Evolutionary conservation across 1,140 invertebrate species (phyloP).

Genomic region (Trichogramma pretiosum): DNA sequence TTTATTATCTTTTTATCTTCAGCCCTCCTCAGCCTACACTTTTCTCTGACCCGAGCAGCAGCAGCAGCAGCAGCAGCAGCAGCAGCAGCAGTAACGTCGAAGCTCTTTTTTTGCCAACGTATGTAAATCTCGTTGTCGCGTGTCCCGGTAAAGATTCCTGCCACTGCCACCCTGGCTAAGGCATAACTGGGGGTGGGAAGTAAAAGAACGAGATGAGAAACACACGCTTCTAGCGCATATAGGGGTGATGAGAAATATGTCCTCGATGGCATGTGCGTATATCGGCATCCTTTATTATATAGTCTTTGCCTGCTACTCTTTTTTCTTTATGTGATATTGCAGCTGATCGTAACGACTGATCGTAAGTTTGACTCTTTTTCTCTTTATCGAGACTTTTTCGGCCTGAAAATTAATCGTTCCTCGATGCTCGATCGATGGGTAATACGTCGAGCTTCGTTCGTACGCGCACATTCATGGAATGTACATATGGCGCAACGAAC

Average conservation of each 20-base stretch:
- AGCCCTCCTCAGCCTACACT: not conserved
- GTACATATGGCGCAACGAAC: not conserved
- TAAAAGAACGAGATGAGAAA: constrained; percentile 12
- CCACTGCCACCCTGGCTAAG: not conserved
- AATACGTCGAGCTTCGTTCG: not conserved
- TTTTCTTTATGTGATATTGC: too few relatives aligned
- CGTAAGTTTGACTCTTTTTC: too few relatives aligned
- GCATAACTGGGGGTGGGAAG: too few relatives aligned
- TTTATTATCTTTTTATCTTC: constrained; percentile 20
- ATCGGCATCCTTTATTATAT: too few relatives aligned
- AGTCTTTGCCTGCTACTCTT: too few relatives aligned
- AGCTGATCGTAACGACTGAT: too few relatives aligned
- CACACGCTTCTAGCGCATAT: not conserved
- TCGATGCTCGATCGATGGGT: not conserved
- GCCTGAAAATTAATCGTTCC: not conserved
- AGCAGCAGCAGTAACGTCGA: too few relatives aligned
- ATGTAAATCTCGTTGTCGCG: constrained; percentile 28
- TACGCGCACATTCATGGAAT: not conserved
- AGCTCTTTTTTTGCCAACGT: constrained; percentile 21
- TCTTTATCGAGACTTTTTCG: too few relatives aligned
- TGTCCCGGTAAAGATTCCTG: constrained; percentile 21
- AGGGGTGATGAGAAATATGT: constrained; percentile 7
- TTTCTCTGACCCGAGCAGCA: constrained; percentile 1
- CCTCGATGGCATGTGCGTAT: not conserved
- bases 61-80: too few relatives aligned